Conservation (phyloP, 2,888 invertebrate species). For the Diaphora mendica region DNA sequence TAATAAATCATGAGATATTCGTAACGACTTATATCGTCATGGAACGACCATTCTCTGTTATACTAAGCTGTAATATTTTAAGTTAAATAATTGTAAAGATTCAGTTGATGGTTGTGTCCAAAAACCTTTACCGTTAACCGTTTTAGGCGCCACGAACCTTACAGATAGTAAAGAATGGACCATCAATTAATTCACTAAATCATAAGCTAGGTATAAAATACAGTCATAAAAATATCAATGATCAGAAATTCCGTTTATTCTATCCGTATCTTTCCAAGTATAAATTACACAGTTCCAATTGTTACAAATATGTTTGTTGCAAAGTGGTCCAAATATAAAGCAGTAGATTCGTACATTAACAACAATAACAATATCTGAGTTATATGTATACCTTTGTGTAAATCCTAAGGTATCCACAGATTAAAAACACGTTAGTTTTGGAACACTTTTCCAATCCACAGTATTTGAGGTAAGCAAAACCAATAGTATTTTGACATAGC, state of each 20-base stretch:
- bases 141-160: background rate
- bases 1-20: slow-evolving; percentile 1
- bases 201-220: no score
- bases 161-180: background rate
- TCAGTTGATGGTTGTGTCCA: background rate
- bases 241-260: no score
- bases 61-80: background rate
- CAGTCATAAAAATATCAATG: no score
- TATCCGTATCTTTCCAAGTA: no score
- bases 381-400: no score
- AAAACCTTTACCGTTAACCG: background rate
- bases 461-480: background rate
- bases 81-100: background rate
- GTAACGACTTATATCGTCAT: background rate
- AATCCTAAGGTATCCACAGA: background rate
- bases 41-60: background rate
- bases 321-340: no score
- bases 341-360: no score
- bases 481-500: background rate
- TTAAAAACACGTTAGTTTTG: background rate
- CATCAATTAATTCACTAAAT: no score
- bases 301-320: no score
- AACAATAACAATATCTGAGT: no score
- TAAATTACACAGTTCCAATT: no score
- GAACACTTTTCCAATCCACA: background rate